Percentiles rank a stretch among this genome's conserved stretches.
Conservation (phyloP, 2,888 invertebrate species). For the Trissonchulus latispiculum region DNA sequence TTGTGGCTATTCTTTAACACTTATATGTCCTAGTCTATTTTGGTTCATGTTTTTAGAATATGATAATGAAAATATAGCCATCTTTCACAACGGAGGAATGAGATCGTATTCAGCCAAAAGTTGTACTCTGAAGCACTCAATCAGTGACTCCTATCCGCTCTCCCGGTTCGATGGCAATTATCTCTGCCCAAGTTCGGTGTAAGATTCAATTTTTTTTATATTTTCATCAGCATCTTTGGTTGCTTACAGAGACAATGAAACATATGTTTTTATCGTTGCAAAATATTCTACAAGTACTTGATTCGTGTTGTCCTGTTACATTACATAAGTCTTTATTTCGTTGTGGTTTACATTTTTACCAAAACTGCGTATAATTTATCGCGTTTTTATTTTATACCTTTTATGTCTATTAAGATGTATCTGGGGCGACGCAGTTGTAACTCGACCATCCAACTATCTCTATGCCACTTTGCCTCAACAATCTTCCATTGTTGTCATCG, state of each 20-base stretch:
- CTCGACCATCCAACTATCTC: constrained; percentile 7
- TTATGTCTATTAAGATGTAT: too few relatives aligned
- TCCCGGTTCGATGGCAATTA: constrained; percentile 11
- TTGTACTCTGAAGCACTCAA: constrained; percentile 56
- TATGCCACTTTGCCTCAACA: constrained; percentile 15
- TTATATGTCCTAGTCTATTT: too few relatives aligned
- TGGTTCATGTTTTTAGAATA: too few relatives aligned
- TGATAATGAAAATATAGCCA: too few relatives aligned
- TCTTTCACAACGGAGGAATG: background rate
- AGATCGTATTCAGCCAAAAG: constrained; percentile 49
- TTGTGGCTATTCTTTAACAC: too few relatives aligned
- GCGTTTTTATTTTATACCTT: too few relatives aligned
- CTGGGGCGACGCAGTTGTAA: constrained; percentile 15
- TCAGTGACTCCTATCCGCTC: constrained; percentile 11
- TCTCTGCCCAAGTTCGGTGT: background rate
- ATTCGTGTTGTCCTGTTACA: too few relatives aligned
- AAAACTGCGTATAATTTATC: too few relatives aligned
- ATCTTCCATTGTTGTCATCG: constrained; percentile 3
- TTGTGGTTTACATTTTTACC: too few relatives aligned
- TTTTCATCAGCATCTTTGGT: background rate
- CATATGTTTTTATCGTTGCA: background rate
- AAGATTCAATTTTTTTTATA: background rate
- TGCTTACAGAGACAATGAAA: background rate
- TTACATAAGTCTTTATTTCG: too few relatives aligned
- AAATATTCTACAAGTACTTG: constrained; percentile 1